Percentiles rank a stretch among this genome's conserved stretches.
These are phyloP conservation scores for Aurelia aurita complex sp. Pacific DNA, from an alignment of 30 jellyfish, hydroid and myxozoan species.

Conservation along the genomic window DNA sequence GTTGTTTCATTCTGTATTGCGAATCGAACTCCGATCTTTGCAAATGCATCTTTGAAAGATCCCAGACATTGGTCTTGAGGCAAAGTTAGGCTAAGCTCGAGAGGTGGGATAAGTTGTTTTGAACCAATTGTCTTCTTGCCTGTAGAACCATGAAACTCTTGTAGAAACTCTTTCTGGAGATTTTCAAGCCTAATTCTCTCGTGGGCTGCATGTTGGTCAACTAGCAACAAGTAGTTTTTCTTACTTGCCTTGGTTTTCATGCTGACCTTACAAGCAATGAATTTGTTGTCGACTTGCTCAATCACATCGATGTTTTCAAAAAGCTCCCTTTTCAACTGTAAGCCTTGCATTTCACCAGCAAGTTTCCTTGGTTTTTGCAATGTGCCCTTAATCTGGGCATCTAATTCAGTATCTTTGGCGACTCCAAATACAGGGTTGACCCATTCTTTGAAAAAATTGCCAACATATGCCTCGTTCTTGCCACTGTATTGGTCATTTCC, in stretches of 20 bases:
- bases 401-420: constrained; percentile 35
- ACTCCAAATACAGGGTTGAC: constrained; percentile 89
- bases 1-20: constrained; percentile 9
- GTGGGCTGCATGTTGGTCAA: constrained; percentile 99
- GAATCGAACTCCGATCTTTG: constrained; percentile 41
- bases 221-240: constrained; percentile 16
- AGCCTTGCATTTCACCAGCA: constrained; percentile 1
- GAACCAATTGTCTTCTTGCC: background rate
- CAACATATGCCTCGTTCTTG: background rate
- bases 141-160: constrained; percentile 1
- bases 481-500: background rate
- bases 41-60: constrained; percentile 19
- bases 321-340: constrained; percentile 56
- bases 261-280: constrained; percentile 72
- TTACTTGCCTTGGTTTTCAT: background rate
- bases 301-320: constrained; percentile 54
- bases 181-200: constrained; percentile 88
- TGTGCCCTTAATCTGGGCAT: constrained; percentile 20
- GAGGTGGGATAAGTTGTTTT: constrained; percentile 18
- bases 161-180: constrained; percentile 64
- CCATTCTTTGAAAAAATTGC: constrained; percentile 51
- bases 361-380: constrained; percentile 19
- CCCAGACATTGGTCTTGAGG: constrained; percentile 16
- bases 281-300: constrained; percentile 94
- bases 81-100: constrained; percentile 9